phyloP scores from a whole-genome alignment of 2,888 invertebrate genomes.

The Ctena decussata region DNA sequence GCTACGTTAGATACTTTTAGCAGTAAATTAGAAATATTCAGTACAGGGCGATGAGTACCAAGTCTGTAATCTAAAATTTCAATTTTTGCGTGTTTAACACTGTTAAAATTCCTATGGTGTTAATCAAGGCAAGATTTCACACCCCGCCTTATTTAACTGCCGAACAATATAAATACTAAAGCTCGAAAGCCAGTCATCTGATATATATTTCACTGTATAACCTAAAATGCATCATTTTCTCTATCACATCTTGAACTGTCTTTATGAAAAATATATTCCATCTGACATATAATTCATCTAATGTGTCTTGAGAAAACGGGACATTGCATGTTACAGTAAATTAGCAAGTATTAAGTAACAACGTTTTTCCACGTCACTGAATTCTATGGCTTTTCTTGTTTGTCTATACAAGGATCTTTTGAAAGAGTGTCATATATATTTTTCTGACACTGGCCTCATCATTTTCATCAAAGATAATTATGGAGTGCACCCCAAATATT shows the following conservation, averaged over 20 bases:
- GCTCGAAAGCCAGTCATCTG: not conserved
- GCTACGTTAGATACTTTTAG: too few relatives aligned
- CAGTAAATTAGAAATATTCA: too few relatives aligned
- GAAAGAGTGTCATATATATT: too few relatives aligned
- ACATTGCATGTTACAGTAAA: not conserved
- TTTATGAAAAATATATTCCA: not conserved
- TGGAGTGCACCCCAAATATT: too few relatives aligned
- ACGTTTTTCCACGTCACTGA: not conserved
- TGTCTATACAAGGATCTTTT: too few relatives aligned
- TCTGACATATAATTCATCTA: not conserved
- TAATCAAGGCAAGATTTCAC: not conserved
- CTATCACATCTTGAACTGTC: not conserved
- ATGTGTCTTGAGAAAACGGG: not conserved
- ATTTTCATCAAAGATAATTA: too few relatives aligned
- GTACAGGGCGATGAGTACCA: not conserved
- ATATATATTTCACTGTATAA: not conserved
- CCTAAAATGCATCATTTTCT: not conserved
- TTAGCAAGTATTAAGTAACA: not conserved
- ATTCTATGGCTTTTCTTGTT: too few relatives aligned
- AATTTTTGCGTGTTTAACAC: not conserved
- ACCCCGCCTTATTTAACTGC: constrained; percentile 20
- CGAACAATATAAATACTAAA: not conserved
- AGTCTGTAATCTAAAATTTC: constrained; percentile 3
- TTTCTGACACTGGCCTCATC: too few relatives aligned
- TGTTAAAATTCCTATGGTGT: not conserved